phyloP scores from a whole-genome alignment of 1,140 invertebrate species.

The Panulirus ornatus region DNA sequence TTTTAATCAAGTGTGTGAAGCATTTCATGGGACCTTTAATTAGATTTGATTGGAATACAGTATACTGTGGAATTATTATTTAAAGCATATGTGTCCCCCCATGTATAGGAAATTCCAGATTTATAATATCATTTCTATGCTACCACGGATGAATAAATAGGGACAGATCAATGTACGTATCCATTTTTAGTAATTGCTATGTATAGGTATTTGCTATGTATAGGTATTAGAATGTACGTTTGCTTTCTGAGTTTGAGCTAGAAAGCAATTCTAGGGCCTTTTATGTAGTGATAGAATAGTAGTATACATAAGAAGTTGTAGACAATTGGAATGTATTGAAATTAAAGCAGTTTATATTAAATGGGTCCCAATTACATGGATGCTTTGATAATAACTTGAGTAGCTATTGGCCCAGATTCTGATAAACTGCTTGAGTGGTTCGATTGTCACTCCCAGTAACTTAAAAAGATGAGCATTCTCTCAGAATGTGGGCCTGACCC shows the following conservation, averaged over 20 bases:
- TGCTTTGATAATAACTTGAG: conserved; percentile 46
- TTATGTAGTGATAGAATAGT: conserved; percentile 68
- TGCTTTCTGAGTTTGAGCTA: conserved; percentile 63
- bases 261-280: conserved; percentile 62
- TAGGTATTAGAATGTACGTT: conserved; percentile 65
- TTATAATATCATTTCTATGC: conserved; percentile 67
- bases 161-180: conserved; percentile 70
- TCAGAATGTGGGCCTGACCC: conserved; percentile 54
- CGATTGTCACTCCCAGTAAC: conserved; percentile 16
- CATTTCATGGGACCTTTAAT: conserved; percentile 23
- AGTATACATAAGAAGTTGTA: conserved; percentile 58
- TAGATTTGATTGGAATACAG: conserved; percentile 47
- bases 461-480: conserved; percentile 25
- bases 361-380: conserved; percentile 58
- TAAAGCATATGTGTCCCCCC: not conserved
- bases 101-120: conserved; percentile 58
- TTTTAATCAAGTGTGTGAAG: not conserved
- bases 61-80: conserved; percentile 22
- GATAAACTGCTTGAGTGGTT: conserved; percentile 42
- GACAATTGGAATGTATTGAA: conserved; percentile 64
- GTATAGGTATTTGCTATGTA: conserved; percentile 57
- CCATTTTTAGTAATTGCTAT: conserved; percentile 59
- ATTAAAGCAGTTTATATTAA: conserved; percentile 60
- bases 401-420: conserved; percentile 62
- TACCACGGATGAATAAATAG: conserved; percentile 68